phyloP scores from a whole-genome alignment of 2,113 vertebrate species.

The Myrmecophaga tridactyla region DNA sequence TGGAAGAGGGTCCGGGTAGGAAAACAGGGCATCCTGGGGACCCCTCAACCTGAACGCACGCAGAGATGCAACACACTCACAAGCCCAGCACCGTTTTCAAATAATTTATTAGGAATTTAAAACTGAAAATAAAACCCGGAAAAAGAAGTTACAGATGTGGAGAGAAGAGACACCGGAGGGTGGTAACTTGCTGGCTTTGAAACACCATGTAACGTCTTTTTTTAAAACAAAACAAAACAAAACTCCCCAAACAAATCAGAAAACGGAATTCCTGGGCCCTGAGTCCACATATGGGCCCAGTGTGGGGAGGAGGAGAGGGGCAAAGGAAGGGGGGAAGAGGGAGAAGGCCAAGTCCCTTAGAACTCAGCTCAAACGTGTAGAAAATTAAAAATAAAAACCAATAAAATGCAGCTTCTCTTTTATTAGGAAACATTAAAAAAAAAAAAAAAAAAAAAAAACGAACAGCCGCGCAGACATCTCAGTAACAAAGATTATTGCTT shows the following conservation, averaged over 20 bases:
- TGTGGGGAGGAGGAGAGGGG: constrained; percentile 64
- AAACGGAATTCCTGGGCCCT: constrained; percentile 82
- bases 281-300: constrained; percentile 72
- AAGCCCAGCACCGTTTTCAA: constrained; percentile 88
- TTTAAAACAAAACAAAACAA: constrained; percentile 63
- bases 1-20: neutral
- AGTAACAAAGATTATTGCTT: constrained; percentile 92
- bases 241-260: constrained; percentile 82
- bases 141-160: constrained; percentile 94
- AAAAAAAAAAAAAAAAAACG: constrained; percentile 52
- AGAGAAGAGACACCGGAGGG: constrained; percentile 88
- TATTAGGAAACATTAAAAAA: constrained; percentile 86
- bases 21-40: neutral
- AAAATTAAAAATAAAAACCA: constrained; percentile 88
- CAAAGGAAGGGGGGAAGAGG: constrained; percentile 69
- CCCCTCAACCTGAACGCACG: neutral
- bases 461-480: constrained; percentile 85
- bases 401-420: constrained; percentile 87
- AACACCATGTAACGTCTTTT: constrained; percentile 86
- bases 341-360: constrained; percentile 77
- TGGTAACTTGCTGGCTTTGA: constrained; percentile 88
- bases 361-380: constrained; percentile 81
- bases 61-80: constrained; percentile 31
- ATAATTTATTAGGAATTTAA: constrained; percentile 99
- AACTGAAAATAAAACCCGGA: constrained; percentile 92